A percentile compares a stretch with the other conserved stretches of the same genome.
Conservation (phyloP, 2,797 vertebrate species). For the Monodelphis domestica region DNA sequence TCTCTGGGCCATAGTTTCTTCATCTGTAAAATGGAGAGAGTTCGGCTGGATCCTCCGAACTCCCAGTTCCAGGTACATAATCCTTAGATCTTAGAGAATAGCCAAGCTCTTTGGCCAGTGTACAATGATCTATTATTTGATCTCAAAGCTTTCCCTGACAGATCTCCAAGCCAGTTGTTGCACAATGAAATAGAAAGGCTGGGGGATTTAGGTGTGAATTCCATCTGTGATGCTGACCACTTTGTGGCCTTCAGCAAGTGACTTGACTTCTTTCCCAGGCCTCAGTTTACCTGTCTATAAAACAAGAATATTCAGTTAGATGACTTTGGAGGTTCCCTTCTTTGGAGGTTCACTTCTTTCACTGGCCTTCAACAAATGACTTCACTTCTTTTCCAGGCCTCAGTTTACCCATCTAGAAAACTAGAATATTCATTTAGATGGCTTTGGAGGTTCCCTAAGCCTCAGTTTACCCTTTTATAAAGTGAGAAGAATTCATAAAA, state of each 20-base stretch:
- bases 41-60: neutral
- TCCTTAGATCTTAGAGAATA: neutral
- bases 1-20: neutral
- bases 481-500: neutral
- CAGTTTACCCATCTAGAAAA: neutral
- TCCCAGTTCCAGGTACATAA: neutral
- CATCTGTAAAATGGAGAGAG: neutral
- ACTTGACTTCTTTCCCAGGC: neutral
- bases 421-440: neutral
- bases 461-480: neutral
- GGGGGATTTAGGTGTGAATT: neutral
- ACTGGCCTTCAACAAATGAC: neutral
- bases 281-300: neutral
- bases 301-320: neutral
- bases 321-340: neutral
- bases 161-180: neutral
- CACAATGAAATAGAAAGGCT: neutral
- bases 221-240: neutral
- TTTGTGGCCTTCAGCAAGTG: neutral
- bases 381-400: neutral
- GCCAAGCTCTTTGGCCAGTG: neutral
- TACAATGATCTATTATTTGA: neutral
- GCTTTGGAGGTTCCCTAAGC: neutral
- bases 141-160: neutral
- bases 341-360: neutral